phyloP scores from a whole-genome alignment of 2,888 invertebrate species.

The Invenusta paracnida region DNA sequence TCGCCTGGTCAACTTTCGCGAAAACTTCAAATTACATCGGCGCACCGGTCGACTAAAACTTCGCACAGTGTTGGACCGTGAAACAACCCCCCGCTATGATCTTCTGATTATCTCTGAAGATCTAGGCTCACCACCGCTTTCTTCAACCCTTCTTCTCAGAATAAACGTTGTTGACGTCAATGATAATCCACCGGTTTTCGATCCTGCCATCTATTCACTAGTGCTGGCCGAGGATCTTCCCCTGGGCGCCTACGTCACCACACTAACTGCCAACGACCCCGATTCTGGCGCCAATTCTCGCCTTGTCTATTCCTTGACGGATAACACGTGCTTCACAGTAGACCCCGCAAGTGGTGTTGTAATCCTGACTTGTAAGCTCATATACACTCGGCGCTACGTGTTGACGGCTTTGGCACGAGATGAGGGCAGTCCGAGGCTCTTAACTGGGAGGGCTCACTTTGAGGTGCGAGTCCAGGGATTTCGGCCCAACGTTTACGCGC shows the following conservation, averaged over 20 bases:
- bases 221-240: constrained; percentile 32
- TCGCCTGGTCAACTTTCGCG: constrained; percentile 37
- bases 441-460: constrained; percentile 6
- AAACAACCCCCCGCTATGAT: background rate
- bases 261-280: background rate
- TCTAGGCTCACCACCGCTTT: background rate
- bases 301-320: background rate
- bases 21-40: constrained; percentile 36
- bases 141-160: constrained; percentile 16
- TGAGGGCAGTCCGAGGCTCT: constrained; percentile 30
- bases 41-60: constrained; percentile 36
- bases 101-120: constrained; percentile 19
- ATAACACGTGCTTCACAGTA: constrained; percentile 7
- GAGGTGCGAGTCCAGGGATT: background rate
- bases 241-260: background rate
- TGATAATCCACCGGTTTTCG: constrained; percentile 41
- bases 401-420: constrained; percentile 30
- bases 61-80: background rate
- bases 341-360: constrained; percentile 10
- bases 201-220: background rate
- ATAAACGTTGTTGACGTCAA: constrained; percentile 41
- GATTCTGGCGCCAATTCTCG: background rate
- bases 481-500: constrained; percentile 20
- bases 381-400: background rate
- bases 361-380: constrained; percentile 6